A percentile compares a stretch with the other conserved stretches of the same genome.
phyloP scores from a whole-genome alignment of 2,113 vertebrate genomes.

The Grantiella picta region DNA sequence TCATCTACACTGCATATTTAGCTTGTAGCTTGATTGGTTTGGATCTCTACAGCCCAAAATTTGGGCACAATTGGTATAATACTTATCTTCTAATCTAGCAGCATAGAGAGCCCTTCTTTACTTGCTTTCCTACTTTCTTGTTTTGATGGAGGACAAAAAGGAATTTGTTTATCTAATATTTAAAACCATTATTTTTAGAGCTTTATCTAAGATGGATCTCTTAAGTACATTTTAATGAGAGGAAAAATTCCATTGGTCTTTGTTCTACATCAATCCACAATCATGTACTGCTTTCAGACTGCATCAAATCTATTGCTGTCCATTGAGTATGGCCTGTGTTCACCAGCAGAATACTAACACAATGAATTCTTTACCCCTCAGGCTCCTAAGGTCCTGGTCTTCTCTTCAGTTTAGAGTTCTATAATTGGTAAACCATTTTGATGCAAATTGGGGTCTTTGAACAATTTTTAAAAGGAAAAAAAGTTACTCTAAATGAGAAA shows the following conservation, averaged over 20 bases:
- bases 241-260: neutral
- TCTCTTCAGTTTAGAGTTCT: neutral
- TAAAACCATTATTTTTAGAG: neutral
- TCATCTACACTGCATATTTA: neutral
- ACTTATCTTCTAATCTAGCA: neutral
- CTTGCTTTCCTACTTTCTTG: neutral
- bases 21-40: neutral
- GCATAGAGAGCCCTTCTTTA: neutral
- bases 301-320: neutral
- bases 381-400: neutral
- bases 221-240: neutral
- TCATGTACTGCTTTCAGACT: neutral
- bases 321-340: neutral
- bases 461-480: neutral
- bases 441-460: neutral
- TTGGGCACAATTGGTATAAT: neutral
- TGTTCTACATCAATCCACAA: neutral
- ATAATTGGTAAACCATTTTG: neutral
- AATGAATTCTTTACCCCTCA: neutral
- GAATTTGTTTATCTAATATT: neutral
- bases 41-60: neutral
- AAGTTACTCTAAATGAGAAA: neutral
- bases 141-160: neutral
- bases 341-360: neutral
- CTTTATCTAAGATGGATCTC: neutral